Evolutionary conservation across 1,140 invertebrate genomes (phyloP), one percentile per base, ranked within the genome.

Genomic region (Brachystomella parvula): DNA sequence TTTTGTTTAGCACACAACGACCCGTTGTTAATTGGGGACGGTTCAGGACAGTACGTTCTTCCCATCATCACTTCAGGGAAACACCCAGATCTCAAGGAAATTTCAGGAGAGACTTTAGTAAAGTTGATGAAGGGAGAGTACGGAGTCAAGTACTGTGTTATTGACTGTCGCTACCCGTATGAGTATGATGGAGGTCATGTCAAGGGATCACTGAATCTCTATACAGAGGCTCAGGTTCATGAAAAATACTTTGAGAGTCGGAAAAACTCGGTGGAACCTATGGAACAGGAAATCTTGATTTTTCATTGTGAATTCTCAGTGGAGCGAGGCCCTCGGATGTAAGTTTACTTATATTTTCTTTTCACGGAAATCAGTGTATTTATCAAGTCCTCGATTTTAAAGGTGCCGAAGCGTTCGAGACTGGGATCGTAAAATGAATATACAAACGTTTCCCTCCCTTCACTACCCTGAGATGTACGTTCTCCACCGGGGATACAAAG

Each of bases 281-380:
- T 78, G 33, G 87, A 86, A 68, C 78, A 88, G 24, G 80, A 85
- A 49, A 88, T 98, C 56, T 78, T 99, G 24, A 88, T 99, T 30
- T 99, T 99, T 76, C 96, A 99, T 76, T 99, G 96, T 78, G 96
- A 99, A 80, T 99, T 97, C 79, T 97, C 94, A 0, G 89, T 91
- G 64, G 90, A 98, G 79, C 82, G 96, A 49, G 96, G 90, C 31
- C 96, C 96, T 2, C 90, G 85, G 71, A 80, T 98, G 85, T 92
- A 82, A 81, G 83, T 83, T 71, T 56, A 58, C n/a, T 62, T 35
- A 21, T 47, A 29, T 59, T 53, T 53, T 53, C 39, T 12, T 12
- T 9, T 9, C 39, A 9, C n/a, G n/a, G 39, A 44, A 44, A 44
- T 44, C n/a, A 44, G 39, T 12, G n/a, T 44, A n/a, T 44, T 9